These are phyloP conservation scores for Oceanites oceanicus DNA, from an alignment of 2,113 vertebrate genomes.

Conservation along the genomic window DNA sequence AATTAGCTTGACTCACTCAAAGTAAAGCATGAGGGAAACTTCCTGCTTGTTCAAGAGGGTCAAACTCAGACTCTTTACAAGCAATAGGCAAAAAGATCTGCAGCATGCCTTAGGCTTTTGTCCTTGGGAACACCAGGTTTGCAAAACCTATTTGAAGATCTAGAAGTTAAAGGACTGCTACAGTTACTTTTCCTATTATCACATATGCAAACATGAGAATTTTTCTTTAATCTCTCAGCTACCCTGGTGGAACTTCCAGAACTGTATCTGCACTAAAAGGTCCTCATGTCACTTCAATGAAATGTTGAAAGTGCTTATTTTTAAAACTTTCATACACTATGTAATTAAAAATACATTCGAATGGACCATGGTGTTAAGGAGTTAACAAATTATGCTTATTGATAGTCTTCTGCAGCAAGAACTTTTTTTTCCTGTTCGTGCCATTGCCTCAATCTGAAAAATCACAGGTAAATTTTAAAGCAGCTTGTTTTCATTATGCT, in stretches of 20 bases:
- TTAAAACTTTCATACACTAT: background rate
- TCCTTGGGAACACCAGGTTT: background rate
- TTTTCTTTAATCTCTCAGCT: background rate
- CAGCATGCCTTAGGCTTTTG: background rate
- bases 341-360: background rate
- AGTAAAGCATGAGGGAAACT: background rate
- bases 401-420: background rate
- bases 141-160: background rate
- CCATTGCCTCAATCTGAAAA: background rate
- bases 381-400: background rate
- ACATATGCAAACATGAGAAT: background rate
- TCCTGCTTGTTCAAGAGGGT: background rate
- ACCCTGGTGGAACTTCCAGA: background rate
- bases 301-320: background rate
- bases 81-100: background rate
- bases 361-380: background rate
- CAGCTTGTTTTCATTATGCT: background rate
- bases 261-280: background rate
- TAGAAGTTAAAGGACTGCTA: background rate
- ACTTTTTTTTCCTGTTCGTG: background rate
- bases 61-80: background rate
- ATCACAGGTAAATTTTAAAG: background rate
- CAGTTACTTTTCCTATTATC: background rate
- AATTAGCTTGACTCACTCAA: background rate
- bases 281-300: background rate